Percentiles rank a stretch among this genome's conserved stretches.
Conservation (phyloP, 2,113 vertebrate genomes). For the Columba livia region DNA sequence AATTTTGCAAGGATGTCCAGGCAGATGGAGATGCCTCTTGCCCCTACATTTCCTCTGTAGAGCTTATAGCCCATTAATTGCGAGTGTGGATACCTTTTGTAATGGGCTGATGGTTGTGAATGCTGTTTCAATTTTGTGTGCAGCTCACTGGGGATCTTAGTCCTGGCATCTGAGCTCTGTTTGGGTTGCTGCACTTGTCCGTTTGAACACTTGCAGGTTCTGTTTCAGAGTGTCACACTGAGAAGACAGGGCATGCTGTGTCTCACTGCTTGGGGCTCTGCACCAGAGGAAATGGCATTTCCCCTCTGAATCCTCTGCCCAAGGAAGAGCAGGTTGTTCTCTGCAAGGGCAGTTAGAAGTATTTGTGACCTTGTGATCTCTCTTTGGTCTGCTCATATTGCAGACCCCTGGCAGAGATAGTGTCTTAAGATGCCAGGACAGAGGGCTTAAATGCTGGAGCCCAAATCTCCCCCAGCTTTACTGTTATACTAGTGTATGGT, state of each 20-base stretch:
- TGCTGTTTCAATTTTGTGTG: background rate
- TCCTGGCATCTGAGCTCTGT: background rate
- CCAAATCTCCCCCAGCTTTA: background rate
- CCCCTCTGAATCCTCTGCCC: background rate
- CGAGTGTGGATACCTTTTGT: background rate
- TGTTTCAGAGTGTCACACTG: background rate
- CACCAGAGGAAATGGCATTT: background rate
- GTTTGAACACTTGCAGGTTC: background rate
- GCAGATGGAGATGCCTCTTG: background rate
- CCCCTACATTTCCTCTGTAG: background rate
- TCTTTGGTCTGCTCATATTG: background rate
- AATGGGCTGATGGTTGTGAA: background rate
- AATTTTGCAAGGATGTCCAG: background rate
- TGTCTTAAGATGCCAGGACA: background rate
- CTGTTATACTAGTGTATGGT: background rate
- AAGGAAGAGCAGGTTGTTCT: background rate
- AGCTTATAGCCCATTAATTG: background rate
- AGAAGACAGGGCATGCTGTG: background rate
- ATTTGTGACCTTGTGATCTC: background rate
- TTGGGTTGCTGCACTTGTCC: background rate
- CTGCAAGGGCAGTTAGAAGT: background rate
- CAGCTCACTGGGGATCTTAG: rapidly evolving
- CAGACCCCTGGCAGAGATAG: background rate
- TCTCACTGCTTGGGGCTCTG: background rate
- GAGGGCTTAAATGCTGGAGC: background rate